phyloP scores from a whole-genome alignment of 37 sponge, comb jelly and placozoan genomes.

The Spongilla lacustris region DNA sequence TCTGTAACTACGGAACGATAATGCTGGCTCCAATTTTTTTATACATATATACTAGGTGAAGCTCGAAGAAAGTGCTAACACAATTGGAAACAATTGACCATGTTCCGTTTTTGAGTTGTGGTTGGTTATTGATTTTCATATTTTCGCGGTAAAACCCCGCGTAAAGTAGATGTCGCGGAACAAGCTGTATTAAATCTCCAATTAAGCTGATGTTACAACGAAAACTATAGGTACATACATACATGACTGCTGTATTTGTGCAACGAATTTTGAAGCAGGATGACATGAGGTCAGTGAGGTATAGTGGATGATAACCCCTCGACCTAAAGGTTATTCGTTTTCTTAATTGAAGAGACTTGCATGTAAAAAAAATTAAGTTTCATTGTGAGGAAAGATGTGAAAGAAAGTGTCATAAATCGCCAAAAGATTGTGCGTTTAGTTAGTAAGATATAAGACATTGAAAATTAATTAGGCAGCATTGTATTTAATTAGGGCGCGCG shows the following conservation, averaged over 20 bases:
- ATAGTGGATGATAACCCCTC: background rate
- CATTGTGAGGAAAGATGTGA: background rate
- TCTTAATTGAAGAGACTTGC: background rate
- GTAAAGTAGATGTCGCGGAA: background rate
- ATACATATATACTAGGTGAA: too few relatives aligned
- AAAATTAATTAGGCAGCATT: background rate
- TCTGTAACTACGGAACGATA: background rate
- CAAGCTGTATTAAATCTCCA: background rate
- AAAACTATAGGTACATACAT: background rate
- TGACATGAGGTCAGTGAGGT: background rate
- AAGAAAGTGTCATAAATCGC: background rate
- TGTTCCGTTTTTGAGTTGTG: slow-evolving; percentile 1
- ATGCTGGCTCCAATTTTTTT: background rate
- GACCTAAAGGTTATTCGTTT: background rate
- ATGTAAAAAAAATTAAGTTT: background rate
- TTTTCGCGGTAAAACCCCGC: background rate
- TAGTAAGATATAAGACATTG: background rate
- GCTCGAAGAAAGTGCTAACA: background rate
- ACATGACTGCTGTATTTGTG: background rate
- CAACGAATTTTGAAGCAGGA: background rate
- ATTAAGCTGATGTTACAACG: background rate
- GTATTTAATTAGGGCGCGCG: background rate
- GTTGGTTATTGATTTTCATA: background rate
- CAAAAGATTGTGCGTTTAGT: background rate
- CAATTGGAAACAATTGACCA: background rate